A percentile compares a stretch with the other conserved stretches of the same genome.
phyloP scores from a whole-genome alignment of 1,140 invertebrate species.

The Lepidostoma basale region DNA sequence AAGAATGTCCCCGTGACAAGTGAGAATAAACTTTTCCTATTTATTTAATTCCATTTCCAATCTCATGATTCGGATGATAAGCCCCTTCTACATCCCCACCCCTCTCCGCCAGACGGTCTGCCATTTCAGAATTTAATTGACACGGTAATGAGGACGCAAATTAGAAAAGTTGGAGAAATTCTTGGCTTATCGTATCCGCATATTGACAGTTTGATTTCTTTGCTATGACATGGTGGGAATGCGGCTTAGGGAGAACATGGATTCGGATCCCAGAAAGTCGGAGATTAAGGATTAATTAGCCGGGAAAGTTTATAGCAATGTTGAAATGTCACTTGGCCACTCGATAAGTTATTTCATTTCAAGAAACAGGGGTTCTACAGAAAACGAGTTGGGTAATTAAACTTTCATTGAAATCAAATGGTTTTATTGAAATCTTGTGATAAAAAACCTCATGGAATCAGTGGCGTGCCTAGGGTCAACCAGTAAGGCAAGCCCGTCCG shows the following conservation, averaged over 20 bases:
- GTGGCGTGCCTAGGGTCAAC: too few species aligned
- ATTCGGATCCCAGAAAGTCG: background rate
- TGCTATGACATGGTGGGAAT: slow-evolving; percentile 25
- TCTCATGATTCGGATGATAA: slow-evolving; percentile 38
- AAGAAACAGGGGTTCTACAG: too few species aligned
- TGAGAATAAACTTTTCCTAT: slow-evolving; percentile 45
- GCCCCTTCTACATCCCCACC: slow-evolving; percentile 26
- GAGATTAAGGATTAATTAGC: slow-evolving; percentile 10
- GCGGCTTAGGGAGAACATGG: background rate
- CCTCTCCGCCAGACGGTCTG: slow-evolving; percentile 8
- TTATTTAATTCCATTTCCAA: slow-evolving; percentile 44
- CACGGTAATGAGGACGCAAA: slow-evolving; percentile 46
- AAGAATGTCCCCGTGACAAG: slow-evolving; percentile 30
- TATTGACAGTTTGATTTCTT: slow-evolving; percentile 44
- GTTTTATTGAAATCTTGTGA: too few species aligned
- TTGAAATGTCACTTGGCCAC: too few species aligned
- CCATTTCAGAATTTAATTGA: slow-evolving; percentile 45
- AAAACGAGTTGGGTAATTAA: too few species aligned
- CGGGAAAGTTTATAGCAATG: background rate
- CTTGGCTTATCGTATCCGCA: slow-evolving; percentile 34
- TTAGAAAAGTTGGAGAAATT: slow-evolving; percentile 44
- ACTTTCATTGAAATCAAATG: too few species aligned
- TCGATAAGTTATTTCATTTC: too few species aligned
- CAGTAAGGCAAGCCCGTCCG: too few species aligned
- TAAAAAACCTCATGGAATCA: too few species aligned